A percentile compares a stretch with the other conserved stretches of the same genome.
Evolutionary conservation across 2,888 invertebrate genomes (phyloP).

Genomic region (Conops quadrifasciatus): DNA sequence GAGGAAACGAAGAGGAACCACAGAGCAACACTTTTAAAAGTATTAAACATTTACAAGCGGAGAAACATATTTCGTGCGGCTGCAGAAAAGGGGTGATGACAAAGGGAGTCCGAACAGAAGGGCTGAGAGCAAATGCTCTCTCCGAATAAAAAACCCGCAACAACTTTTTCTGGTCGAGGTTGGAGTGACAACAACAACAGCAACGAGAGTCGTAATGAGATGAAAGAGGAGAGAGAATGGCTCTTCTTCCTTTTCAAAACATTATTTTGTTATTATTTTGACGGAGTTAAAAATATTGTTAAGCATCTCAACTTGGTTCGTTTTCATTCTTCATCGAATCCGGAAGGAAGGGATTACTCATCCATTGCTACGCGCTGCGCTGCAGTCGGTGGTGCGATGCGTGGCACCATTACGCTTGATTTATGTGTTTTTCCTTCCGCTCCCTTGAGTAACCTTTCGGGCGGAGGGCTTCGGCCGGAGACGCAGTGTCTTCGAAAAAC

Average conservation of each 20-base stretch:
- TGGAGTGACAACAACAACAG: not conserved
- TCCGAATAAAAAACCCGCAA: not conserved
- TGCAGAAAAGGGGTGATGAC: not conserved
- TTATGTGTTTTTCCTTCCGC: not conserved
- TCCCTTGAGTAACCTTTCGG: not conserved
- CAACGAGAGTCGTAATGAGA: too few species aligned
- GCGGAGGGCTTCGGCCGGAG: not conserved
- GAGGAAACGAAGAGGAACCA: not conserved
- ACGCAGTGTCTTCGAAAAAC: constrained; percentile 31
- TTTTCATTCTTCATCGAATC: not conserved
- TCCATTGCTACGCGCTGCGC: not conserved
- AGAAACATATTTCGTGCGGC: not conserved
- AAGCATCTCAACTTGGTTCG: not conserved
- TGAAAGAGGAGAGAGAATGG: too few species aligned
- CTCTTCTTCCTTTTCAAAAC: too few species aligned
- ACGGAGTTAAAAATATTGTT: not conserved
- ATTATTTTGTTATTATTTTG: too few species aligned
- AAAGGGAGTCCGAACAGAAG: not conserved
- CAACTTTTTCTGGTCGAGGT: not conserved
- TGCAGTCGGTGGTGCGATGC: not conserved
- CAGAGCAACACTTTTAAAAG: constrained; percentile 30
- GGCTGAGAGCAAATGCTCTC: not conserved
- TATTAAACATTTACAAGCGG: constrained; percentile 29
- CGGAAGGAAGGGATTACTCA: too few species aligned
- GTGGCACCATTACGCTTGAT: not conserved